Conservation (phyloP, 2,113 vertebrate genomes). For the Eidolon helvum region DNA sequence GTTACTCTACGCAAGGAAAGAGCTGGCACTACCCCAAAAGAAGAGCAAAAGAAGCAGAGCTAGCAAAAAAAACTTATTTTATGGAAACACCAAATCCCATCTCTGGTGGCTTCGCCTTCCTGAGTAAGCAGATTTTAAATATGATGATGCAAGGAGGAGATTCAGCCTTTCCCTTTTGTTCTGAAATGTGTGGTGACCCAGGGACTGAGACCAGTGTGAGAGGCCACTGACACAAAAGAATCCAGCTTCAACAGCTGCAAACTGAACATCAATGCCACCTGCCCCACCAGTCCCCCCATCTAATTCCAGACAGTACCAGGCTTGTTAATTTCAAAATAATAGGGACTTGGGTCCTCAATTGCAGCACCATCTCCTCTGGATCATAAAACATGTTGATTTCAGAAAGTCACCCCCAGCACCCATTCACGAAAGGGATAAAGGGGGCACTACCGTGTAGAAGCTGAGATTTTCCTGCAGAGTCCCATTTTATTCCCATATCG, state of each 20-base stretch:
- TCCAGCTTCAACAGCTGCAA: background rate
- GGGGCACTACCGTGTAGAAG: background rate
- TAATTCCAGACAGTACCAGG: slow-evolving; percentile 3
- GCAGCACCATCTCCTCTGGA: background rate
- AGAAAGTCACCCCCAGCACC: background rate
- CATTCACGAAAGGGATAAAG: background rate
- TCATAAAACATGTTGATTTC: slow-evolving; percentile 10
- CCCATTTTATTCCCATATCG: background rate
- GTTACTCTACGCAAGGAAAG: background rate
- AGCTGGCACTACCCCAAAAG: background rate
- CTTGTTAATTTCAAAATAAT: slow-evolving; percentile 48
- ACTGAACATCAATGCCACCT: background rate
- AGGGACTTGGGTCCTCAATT: background rate
- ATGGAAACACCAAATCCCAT: background rate
- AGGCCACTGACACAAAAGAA: background rate
- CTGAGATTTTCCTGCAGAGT: background rate
- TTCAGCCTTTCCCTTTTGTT: slow-evolving; percentile 16
- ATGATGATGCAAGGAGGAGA: background rate
- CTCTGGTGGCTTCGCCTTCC: background rate
- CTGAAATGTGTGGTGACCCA: background rate
- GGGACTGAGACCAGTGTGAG: background rate
- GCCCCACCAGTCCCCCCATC: background rate
- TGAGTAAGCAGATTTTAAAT: background rate
- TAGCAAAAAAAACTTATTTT: background rate
- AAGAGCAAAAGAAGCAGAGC: background rate